Conservation (phyloP, 2,888 invertebrate species). For the Acanthococcus lagerstroemiae region DNA sequence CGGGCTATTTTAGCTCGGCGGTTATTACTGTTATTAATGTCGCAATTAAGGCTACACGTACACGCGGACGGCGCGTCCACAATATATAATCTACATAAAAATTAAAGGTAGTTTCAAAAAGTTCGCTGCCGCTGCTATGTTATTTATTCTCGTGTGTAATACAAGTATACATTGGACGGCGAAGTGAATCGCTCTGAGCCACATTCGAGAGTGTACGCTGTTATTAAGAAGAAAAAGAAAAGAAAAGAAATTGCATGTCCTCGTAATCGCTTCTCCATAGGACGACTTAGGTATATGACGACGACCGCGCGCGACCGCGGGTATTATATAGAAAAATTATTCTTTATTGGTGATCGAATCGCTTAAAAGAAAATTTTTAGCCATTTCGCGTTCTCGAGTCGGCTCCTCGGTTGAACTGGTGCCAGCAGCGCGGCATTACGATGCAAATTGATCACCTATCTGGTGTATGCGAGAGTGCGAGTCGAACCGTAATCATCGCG, state of each 20-base stretch:
- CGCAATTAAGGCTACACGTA: not conserved
- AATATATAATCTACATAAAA: not conserved
- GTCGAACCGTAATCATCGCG: too few species aligned
- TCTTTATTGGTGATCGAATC: too few species aligned
- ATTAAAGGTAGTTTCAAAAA: not conserved
- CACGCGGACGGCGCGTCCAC: not conserved
- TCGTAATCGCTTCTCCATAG: too few species aligned
- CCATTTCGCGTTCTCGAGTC: too few species aligned
- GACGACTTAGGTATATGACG: too few species aligned
- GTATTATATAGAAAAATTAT: too few species aligned
- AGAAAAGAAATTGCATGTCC: slow-evolving; percentile 1
- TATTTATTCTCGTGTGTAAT: not conserved
- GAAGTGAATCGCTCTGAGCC: not conserved
- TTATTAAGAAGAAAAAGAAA: not conserved
- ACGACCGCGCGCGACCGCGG: too few species aligned
- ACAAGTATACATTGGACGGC: not conserved
- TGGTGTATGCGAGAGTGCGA: too few species aligned
- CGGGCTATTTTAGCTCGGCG: not conserved
- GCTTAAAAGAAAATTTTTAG: too few species aligned
- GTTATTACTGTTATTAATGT: not conserved
- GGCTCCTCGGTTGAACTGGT: too few species aligned
- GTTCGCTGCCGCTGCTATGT: not conserved
- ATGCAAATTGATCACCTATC: too few species aligned
- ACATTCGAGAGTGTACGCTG: not conserved
- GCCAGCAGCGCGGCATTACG: too few species aligned